A percentile compares a stretch with the other conserved stretches of the same genome.
These are phyloP conservation scores for Papilio gigon DNA, from an alignment of 2,888 invertebrate species.

Conservation along the genomic window DNA sequence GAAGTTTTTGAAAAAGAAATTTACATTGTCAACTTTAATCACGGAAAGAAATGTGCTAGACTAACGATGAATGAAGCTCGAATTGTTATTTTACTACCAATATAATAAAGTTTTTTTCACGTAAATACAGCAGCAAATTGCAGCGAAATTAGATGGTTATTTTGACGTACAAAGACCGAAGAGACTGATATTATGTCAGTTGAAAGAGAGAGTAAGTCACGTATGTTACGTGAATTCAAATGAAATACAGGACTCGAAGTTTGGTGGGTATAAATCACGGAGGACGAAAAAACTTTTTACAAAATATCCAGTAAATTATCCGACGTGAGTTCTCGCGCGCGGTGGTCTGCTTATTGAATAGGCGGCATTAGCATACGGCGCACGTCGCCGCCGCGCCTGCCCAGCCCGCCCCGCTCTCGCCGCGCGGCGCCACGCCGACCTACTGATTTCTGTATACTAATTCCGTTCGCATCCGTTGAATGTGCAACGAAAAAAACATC, in stretches of 20 bases:
- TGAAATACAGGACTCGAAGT: slow-evolving; percentile 82
- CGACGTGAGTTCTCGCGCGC: slow-evolving; percentile 82
- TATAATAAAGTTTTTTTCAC: slow-evolving; percentile 72
- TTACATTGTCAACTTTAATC: not conserved
- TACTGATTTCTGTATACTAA: slow-evolving; percentile 43
- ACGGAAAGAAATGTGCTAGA: not conserved
- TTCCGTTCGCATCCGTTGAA: slow-evolving; percentile 31
- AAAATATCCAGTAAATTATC: slow-evolving; percentile 83
- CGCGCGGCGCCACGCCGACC: slow-evolving; percentile 36
- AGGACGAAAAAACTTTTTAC: slow-evolving; percentile 81
- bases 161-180: slow-evolving; percentile 73
- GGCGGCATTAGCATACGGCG: slow-evolving; percentile 78
- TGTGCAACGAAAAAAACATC: not conserved
- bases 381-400: slow-evolving; percentile 68
- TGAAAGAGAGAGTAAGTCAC: slow-evolving; percentile 63
- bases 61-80: slow-evolving; percentile 46
- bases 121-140: slow-evolving; percentile 81
- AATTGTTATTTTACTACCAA: slow-evolving; percentile 58
- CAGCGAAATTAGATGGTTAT: slow-evolving; percentile 73
- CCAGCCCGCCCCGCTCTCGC: slow-evolving; percentile 42
- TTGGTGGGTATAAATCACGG: slow-evolving; percentile 82
- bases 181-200: slow-evolving; percentile 75
- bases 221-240: slow-evolving; percentile 82
- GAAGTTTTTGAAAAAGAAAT: too few species aligned
- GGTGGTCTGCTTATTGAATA: slow-evolving; percentile 82